Evolutionary conservation across 2,113 vertebrate species (phyloP).

Genomic region (Alces alces): DNA sequence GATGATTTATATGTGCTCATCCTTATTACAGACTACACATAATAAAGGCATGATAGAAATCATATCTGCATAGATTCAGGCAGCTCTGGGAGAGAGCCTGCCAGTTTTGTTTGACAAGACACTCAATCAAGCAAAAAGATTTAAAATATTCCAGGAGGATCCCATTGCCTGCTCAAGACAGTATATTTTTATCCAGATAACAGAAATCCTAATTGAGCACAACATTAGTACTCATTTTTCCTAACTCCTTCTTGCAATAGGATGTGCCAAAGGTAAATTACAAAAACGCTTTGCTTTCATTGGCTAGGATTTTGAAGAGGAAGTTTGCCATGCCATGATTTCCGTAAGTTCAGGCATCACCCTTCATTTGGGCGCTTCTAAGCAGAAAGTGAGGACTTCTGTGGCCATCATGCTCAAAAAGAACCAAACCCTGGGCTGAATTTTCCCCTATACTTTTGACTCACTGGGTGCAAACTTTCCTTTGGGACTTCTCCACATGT

Average conservation of each 20-base stretch:
- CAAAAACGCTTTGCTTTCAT: conserved; percentile 51
- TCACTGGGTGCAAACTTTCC: conserved; percentile 41
- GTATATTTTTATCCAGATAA: conserved; percentile 74
- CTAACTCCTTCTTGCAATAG: conserved; percentile 62
- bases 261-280: conserved; percentile 59
- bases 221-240: conserved; percentile 67
- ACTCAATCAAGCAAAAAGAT: conserved; percentile 83
- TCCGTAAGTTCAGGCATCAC: conserved; percentile 28
- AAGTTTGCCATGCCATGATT: conserved; percentile 56
- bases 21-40: conserved; percentile 85
- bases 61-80: conserved; percentile 86
- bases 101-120: conserved; percentile 87
- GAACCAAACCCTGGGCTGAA: not conserved
- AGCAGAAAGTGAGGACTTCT: not conserved
- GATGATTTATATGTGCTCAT: conserved; percentile 84
- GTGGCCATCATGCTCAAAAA: not conserved
- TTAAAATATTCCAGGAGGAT: conserved; percentile 82
- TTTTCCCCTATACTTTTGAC: conserved; percentile 6
- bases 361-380: not conserved
- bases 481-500: conserved; percentile 15
- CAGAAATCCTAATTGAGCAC: conserved; percentile 76
- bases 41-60: conserved; percentile 87
- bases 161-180: conserved; percentile 75
- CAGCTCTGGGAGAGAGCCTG: conserved; percentile 83
- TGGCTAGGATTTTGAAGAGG: conserved; percentile 13